Conservation (phyloP, 1,140 invertebrate genomes). For the Scaptodrosophila lebanonensis region DNA sequence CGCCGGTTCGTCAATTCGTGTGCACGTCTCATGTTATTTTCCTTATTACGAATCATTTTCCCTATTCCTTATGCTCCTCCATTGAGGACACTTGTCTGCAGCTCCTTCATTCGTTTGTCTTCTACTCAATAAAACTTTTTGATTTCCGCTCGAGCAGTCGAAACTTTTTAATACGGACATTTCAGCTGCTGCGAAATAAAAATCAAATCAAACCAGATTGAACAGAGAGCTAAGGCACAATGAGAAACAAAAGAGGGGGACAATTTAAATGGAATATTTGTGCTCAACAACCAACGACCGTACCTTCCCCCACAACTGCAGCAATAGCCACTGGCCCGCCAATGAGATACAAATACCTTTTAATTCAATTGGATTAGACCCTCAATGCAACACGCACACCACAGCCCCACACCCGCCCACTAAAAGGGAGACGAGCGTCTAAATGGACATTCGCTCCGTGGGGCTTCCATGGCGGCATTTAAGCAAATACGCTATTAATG, state of each 20-base stretch:
- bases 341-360: conserved; percentile 49
- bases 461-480: conserved; percentile 44
- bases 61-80: conserved; percentile 41
- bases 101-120: conserved; percentile 38
- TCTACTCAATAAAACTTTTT: conserved; percentile 69
- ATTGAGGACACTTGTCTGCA: neutral
- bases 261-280: conserved; percentile 58
- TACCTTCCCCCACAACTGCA: neutral
- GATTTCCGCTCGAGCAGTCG: conserved; percentile 66
- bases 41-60: conserved; percentile 47
- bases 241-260: neutral
- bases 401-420: conserved; percentile 11
- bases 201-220: conserved; percentile 49
- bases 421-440: neutral
- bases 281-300: conserved; percentile 14
- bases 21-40: conserved; percentile 35
- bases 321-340: too few species aligned
- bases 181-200: conserved; percentile 32
- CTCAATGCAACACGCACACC: conserved; percentile 30
- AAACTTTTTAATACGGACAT: conserved; percentile 69
- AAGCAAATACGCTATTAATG: conserved; percentile 54
- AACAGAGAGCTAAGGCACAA: conserved; percentile 39
- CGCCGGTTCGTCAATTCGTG: conserved; percentile 30
- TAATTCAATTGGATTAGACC: conserved; percentile 69
- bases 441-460: conserved; percentile 13